A percentile compares a stretch with the other conserved stretches of the same genome.
Conservation (phyloP, 2,888 invertebrate genomes). For the Ornithoptera priamus region DNA sequence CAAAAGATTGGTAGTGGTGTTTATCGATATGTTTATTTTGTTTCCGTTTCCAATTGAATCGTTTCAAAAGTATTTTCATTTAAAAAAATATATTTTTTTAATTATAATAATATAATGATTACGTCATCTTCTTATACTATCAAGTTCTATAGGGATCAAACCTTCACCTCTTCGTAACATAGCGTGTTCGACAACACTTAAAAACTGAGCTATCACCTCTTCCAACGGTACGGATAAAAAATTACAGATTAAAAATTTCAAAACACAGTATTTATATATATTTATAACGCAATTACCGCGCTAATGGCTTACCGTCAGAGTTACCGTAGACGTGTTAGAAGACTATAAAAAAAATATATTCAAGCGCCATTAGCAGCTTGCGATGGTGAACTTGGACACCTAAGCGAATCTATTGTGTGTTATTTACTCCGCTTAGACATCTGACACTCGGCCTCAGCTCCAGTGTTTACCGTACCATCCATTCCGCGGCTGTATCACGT, state of each 20-base stretch:
- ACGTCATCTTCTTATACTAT: too few species aligned
- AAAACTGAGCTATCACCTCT: too few species aligned
- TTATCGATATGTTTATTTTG: too few species aligned
- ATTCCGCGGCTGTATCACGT: slow-evolving; percentile 12
- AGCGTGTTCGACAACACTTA: too few species aligned
- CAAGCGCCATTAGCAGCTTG: not conserved
- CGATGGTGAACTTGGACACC: not conserved
- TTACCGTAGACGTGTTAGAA: slow-evolving; percentile 1
- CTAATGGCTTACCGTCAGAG: not conserved
- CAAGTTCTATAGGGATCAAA: too few species aligned
- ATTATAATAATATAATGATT: too few species aligned
- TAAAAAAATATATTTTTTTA: too few species aligned
- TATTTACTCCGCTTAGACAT: slow-evolving; percentile 14
- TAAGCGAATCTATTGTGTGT: not conserved
- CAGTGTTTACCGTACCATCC: slow-evolving; percentile 21
- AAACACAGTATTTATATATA: not conserved
- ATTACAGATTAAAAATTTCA: not conserved
- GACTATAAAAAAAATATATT: slow-evolving; percentile 9
- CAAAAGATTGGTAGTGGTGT: too few species aligned
- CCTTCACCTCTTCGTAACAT: too few species aligned
- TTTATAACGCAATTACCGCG: not conserved
- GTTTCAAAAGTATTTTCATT: too few species aligned
- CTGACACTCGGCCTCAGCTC: slow-evolving; percentile 26
- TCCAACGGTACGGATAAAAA: too few species aligned
- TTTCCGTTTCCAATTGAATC: too few species aligned